Conservation (phyloP, 2,797 vertebrate species). For the Poeciliopsis presidionis region DNA sequence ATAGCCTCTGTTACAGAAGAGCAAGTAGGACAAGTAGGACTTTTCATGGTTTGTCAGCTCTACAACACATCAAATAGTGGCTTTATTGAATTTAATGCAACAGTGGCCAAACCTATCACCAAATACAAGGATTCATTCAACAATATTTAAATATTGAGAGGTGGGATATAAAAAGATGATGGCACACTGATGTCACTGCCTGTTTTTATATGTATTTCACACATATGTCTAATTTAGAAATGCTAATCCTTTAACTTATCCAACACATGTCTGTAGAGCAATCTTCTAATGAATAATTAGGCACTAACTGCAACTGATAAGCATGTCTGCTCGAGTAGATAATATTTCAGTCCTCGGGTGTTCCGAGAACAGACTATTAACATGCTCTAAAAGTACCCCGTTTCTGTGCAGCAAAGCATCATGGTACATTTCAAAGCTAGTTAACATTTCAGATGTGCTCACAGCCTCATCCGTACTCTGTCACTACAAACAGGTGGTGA, state of each 20-base stretch:
- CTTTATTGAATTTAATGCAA: constrained; percentile 35
- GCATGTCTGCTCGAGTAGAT: constrained; percentile 39
- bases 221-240: neutral
- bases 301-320: constrained; percentile 40
- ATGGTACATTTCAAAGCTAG: constrained; percentile 40
- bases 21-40: constrained; percentile 1
- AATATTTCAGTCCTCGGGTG: constrained; percentile 21
- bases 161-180: constrained; percentile 20
- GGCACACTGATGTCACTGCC: constrained; percentile 31
- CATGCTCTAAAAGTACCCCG: constrained; percentile 1
- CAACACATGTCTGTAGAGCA: constrained; percentile 20
- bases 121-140: constrained; percentile 44
- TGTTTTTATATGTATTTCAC: neutral
- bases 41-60: constrained; percentile 27
- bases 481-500: constrained; percentile 45
- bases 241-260: constrained; percentile 22
- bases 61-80: constrained; percentile 15
- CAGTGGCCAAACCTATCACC: constrained; percentile 14
- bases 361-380: constrained; percentile 18
- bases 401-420: constrained; percentile 38
- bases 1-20: constrained; percentile 12
- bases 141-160: constrained; percentile 31
- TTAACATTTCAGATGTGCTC: constrained; percentile 39
- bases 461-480: constrained; percentile 32
- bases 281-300: constrained; percentile 36